Percentiles rank a stretch among this genome's conserved stretches.
Conservation (phyloP, 2,797 vertebrate genomes). For the Halcyon badia region DNA sequence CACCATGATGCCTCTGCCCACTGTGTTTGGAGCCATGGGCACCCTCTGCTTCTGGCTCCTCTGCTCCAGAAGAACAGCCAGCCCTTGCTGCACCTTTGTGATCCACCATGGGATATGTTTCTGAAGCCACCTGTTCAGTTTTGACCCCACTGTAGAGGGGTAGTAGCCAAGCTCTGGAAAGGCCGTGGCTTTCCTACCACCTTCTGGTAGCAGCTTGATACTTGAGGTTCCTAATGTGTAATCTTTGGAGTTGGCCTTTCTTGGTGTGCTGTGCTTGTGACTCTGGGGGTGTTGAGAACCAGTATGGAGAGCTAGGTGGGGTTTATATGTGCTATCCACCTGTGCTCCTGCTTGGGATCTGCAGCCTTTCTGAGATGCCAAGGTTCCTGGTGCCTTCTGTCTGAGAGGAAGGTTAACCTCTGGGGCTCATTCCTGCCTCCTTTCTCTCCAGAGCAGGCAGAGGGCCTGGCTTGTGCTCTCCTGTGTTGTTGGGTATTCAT, state of each 20-base stretch:
- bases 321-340: rapidly evolving
- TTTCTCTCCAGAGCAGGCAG: neutral
- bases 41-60: neutral
- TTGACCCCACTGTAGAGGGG: rapidly evolving
- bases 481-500: rapidly evolving
- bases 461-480: no score
- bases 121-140: neutral
- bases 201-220: neutral
- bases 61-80: neutral
- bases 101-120: rapidly evolving
- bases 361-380: neutral
- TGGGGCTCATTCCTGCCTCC: neutral
- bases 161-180: neutral
- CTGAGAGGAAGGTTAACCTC: neutral
- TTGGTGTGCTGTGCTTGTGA: neutral
- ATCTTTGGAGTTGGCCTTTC: neutral
- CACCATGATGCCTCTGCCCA: neutral
- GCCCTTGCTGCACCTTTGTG: rapidly evolving
- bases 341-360: rapidly evolving
- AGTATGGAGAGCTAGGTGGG: neutral
- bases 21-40: rapidly evolving
- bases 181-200: neutral
- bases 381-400: rapidly evolving
- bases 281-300: neutral
- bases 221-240: rapidly evolving